phyloP scores from a whole-genome alignment of 2,113 vertebrate species.

The Pomatorhinus ruficollis region DNA sequence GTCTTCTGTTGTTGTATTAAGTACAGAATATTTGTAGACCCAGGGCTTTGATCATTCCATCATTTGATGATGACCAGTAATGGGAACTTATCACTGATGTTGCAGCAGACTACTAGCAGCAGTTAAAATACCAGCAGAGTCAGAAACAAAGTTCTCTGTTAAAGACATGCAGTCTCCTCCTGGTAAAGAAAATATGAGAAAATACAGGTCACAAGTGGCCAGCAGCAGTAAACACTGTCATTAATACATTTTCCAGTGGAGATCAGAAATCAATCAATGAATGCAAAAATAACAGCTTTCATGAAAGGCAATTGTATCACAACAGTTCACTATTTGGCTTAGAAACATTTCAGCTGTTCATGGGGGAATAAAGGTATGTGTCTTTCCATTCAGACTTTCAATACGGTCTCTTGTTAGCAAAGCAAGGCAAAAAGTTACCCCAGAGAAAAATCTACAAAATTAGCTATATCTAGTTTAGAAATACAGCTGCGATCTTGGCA shows the following conservation, averaged over 20 bases:
- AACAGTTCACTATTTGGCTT: not conserved
- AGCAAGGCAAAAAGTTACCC: not conserved
- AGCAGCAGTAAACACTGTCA: not conserved
- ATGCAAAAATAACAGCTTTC: conserved; percentile 12
- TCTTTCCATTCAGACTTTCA: not conserved
- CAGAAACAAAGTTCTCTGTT: not conserved
- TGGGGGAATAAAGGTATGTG: not conserved
- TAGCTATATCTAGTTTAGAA: not conserved
- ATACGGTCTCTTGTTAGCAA: not conserved
- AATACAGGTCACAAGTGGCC: conserved; percentile 35
- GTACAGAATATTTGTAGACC: not conserved
- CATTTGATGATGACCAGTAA: not conserved
- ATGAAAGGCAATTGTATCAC: conserved; percentile 18
- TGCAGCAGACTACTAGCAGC: not conserved
- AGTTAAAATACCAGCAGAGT: not conserved
- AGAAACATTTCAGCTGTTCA: not conserved
- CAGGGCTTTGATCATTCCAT: not conserved
- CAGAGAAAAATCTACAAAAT: not conserved
- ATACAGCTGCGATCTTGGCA: not conserved
- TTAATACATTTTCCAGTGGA: not conserved
- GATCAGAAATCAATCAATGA: not conserved
- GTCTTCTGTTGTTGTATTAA: not conserved
- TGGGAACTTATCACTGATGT: not conserved
- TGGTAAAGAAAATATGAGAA: not conserved
- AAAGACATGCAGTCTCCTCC: not conserved